Conservation (phyloP, 2,888 invertebrate genomes). For the Drosophila borborema region DNA sequence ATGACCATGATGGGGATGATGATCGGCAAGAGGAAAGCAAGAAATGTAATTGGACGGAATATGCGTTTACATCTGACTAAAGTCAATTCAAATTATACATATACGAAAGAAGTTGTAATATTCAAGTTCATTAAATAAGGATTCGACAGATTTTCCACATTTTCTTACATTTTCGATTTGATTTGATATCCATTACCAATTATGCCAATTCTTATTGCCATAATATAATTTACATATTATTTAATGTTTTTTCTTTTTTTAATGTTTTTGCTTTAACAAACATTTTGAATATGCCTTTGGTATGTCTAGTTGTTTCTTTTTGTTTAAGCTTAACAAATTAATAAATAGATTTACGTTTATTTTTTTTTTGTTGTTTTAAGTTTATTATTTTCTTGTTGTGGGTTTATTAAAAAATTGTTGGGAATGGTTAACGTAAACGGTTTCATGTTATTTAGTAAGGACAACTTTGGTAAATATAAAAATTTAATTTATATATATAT, state of each 20-base stretch:
- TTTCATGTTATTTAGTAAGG: conserved; percentile 79
- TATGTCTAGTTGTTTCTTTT: conserved; percentile 81
- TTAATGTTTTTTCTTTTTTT: no score
- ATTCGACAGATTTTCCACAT: conserved; percentile 16
- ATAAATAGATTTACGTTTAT: conserved; percentile 55
- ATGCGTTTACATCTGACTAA: conserved; percentile 79
- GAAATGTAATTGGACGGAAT: conserved; percentile 85
- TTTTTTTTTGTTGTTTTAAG: conserved; percentile 12
- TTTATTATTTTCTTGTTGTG: conserved; percentile 23
- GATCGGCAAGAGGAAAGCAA: conserved; percentile 73
- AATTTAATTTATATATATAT: conserved; percentile 6
- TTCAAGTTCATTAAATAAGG: conserved; percentile 21
- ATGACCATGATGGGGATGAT: conserved; percentile 22
- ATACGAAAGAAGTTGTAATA: conserved; percentile 29
- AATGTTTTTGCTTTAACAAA: conserved; percentile 36
- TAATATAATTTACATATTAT: conserved; percentile 53
- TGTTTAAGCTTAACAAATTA: conserved; percentile 58
- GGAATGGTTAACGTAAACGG: conserved; percentile 64
- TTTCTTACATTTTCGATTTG: background rate
- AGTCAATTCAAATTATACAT: conserved; percentile 60
- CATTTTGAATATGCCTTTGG: conserved; percentile 83
- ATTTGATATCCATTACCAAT: conserved; percentile 26
- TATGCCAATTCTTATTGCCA: conserved; percentile 43
- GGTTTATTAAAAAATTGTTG: conserved; percentile 65
- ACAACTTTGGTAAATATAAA: conserved; percentile 84